Base-by-base conservation (phyloP, 2,797 vertebrate genomes). In the Leptoclinus maculatus region DNA sequence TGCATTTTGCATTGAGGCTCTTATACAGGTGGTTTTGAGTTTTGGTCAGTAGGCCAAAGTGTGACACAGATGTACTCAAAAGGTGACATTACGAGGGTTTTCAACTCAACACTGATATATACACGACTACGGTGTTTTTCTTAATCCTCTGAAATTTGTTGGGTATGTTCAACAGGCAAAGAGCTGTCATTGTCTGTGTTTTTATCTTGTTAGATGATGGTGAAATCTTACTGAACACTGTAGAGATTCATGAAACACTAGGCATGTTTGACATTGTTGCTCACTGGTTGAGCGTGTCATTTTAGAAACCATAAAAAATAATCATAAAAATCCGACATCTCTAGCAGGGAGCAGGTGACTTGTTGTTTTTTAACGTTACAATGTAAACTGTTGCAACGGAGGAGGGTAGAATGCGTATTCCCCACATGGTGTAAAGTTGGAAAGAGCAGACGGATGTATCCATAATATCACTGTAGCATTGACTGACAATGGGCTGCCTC, bases 221-320 rank as follows among this genome's bases (percentile, higher is more conserved):
- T 79, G 38, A 87, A 68, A 73, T 82, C 71, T 79, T 83, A 63
- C 73, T 78, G 62, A 90, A 79, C 86, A 86, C 88, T 90, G 87
- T 86, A 89, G 60, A 82, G 76, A 83, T 80, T 56, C 74, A 68
- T 68, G 58, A 63, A 82, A 54, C 68, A 66, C 76, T 83, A 43
- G 71, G 77, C 43, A 53, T 85, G 83, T 82, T 74, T 81, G 34
- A 88, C 76, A 60, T 70, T 83, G 78, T 80, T 91, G 90, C 94
- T 95, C 94, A 93, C 95, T 95, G 95, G 94, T 86, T 95, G 94
- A 95, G 94, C 92, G 36, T 84, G 67, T 91, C 77, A 65, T 85
- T 87, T 83, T 79, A 82, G 71, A 79, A 85, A 80, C 51, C 19
- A 41, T 80, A 25, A 54, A 56, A 58, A 43, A 66, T 2, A 53